Evolutionary conservation across 2,113 vertebrate genomes (phyloP), one percentile per base, ranked within the genome.

Genomic region (Neotoma lepida): DNA sequence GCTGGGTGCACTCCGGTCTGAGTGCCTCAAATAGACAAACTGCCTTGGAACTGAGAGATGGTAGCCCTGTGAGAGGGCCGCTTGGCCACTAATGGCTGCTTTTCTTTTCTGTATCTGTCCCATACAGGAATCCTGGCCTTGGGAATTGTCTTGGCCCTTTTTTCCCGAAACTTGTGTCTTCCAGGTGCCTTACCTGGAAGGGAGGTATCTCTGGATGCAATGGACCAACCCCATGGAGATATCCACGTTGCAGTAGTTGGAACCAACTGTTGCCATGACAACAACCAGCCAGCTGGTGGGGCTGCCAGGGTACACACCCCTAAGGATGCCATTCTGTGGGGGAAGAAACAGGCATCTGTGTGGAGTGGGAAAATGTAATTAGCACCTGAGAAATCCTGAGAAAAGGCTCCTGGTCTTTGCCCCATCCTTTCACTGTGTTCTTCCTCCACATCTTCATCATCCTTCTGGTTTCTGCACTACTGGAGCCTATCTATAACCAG

Each of bases 281-380:
- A 99, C 98, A 1, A 99, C 98, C 96, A 99, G 97, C 99, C 99
- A 99, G 97, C 99, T 99, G 96, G 99, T 99, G 0, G 99, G 99
- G 94, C 99, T 99, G 35, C 99, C 99, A 0, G 99, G 99, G 96
- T 99, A 99, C n/a, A 99, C 99, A 0, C 99, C 99, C 20, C 98
- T 99, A 87, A 99, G 98, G 91, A 99, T 97, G 35, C 99, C 98
- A 96, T 99, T 99, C 99, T 99, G 98, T 70, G 94, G 96, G 87
- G 49, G 93, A 76, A 94, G 71, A 49, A 33, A 81, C 13, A 54
- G 64, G 74, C 3, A 33, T 1, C 4, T 35, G 91, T 91, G 87
- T 20, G 28, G 81, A 81, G 68, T 64, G 13, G 18, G 84, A 58
- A 68, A 71, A 35, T 2, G 28, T 46, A n/a, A 66, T 88, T 46